Evolutionary conservation across 1,140 invertebrate genomes (phyloP), one percentile per base, ranked within the genome.

Genomic region (Drosophila lacteicornis): DNA sequence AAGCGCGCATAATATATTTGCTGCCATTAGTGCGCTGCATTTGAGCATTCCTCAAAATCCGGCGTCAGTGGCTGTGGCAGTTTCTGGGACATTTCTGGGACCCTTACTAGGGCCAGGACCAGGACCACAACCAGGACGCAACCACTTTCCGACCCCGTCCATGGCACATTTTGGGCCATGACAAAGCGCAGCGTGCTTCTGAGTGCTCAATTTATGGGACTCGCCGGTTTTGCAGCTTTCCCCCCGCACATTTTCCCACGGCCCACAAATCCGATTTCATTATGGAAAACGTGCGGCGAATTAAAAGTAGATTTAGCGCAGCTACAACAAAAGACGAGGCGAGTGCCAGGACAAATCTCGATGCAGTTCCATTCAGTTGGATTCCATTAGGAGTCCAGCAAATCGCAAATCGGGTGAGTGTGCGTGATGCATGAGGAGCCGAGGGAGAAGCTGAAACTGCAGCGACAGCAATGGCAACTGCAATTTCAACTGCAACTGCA

Each of bases 231-330:
- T 55, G 12, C 27, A 36, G 46, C 22, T 38, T 33, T 22, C 30
- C 4, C 2, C 19, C 2, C 19, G 9, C 47, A 22, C 63, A 56
- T 58, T 74, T 49, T 38, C 33, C 60, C 53, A 42, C 49, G 56
- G 45, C 85, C 74, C 78, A 73, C 81, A 82, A 90, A 90, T 85
- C 85, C 79, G 71, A 79, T 90, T 90, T 88, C 81, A 90, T 90
- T 90, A 90, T 90, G 85, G 81, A 90, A 74, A 85, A 90, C 85
- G 81, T 90, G 85, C 75, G 62, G 75, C 58, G 85, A 82, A 90
- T 90, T 85, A 90, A 90, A 79, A 85, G 76, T 79, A 66, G 85
- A 90, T 90, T 85, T 85, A 42, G 56, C 66, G 22, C 66, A 70
- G 56, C 66, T 60, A 40, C 62, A 76, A 76, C 53, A 77, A 68